Evolutionary conservation across 2,113 vertebrate species (phyloP), one percentile per base, ranked within the genome.

Genomic region (Sorex fumeus): DNA sequence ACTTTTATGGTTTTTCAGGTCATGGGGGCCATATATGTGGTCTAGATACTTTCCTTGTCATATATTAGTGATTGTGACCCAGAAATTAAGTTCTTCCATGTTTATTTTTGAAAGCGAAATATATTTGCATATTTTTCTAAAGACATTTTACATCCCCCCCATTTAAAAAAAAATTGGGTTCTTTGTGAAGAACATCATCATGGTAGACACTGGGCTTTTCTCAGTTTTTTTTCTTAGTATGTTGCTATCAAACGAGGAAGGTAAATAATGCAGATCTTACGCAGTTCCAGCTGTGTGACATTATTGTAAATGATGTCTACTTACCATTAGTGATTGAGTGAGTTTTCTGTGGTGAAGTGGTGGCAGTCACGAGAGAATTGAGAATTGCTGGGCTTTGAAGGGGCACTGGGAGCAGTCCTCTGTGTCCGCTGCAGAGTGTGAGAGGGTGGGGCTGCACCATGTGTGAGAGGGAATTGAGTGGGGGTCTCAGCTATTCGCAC

Each of bases 71-170:
- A 74, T 62, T 66, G 25, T 74, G 47, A 76, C 64, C 87, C 67
- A 83, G 64, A 92, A 78, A 43, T 60, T 34, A 72, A 83, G 21
- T 34, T 91, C 9, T 79, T 88, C 50, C 27, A 6, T 25, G 6
- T 76, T 81, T 30, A 32, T 30, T 64, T 70, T 94, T 78, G 83
- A 77, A 78, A 36, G 50, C 77, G 78, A 78, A 70, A 40, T 84
- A 21, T 64, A 12, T 64, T 76, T 53, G 34, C 36, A 13, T 23
- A 7, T 40, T 87, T 85, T 67, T 77, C 32, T 83, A 34, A 80
- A 80, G 43, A 66, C 60, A 43, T 0, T 62, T 71, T 62, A 19
- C 4, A 43, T 27, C 13, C 7, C 30, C 10, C 1, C 30, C 47
- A 5, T 13, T 50, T 50, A 40, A 40, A 40, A 40, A 40, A 82